phyloP scores from a whole-genome alignment of 2,888 invertebrate genomes.

The Eristalis tenax region DNA sequence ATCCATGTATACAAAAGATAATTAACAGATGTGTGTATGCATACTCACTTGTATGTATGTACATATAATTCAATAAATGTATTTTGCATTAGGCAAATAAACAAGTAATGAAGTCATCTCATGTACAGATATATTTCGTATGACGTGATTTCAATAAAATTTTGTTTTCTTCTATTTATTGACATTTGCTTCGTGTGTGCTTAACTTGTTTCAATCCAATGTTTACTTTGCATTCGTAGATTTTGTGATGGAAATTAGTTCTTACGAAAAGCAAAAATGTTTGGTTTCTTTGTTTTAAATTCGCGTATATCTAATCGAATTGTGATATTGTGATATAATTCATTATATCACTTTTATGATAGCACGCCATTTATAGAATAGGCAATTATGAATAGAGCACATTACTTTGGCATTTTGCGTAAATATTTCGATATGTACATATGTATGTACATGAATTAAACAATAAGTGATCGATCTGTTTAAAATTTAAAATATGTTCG shows the following conservation, averaged over 20 bases:
- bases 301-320: conserved; percentile 11
- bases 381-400: too few relatives aligned
- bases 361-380: conserved; percentile 6
- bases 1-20: neutral
- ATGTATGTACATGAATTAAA: too few relatives aligned
- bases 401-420: too few relatives aligned
- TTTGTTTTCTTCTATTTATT: conserved; percentile 35
- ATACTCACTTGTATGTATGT: neutral
- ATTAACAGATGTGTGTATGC: neutral
- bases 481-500: too few relatives aligned
- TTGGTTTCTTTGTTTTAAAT: neutral
- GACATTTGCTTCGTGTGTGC: conserved; percentile 4
- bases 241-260: neutral
- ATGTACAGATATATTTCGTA: conserved; percentile 28
- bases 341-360: conserved; percentile 4
- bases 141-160: conserved; percentile 65
- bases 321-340: neutral
- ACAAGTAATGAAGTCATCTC: conserved; percentile 57
- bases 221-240: conserved; percentile 6
- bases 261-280: neutral
- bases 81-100: conserved; percentile 19
- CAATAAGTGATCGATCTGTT: too few relatives aligned
- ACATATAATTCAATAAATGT: neutral
- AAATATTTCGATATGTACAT: too few relatives aligned
- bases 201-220: conserved; percentile 7